phyloP scores from a whole-genome alignment of 2,888 invertebrate genomes.

The Cosmia pyralina region DNA sequence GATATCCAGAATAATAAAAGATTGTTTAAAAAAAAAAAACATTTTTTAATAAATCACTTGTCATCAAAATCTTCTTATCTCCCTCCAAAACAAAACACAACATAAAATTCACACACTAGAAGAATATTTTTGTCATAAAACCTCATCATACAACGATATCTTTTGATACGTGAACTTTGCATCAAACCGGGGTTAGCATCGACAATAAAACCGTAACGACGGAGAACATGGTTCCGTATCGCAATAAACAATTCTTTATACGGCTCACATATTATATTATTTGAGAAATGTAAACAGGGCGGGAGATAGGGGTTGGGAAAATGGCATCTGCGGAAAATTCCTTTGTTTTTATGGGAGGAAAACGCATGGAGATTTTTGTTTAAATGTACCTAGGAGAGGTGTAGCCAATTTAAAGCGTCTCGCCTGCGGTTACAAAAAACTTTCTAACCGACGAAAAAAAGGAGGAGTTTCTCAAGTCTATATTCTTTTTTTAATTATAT shows the following conservation, averaged over 20 bases:
- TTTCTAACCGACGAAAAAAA: no score
- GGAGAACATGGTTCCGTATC: slow-evolving; percentile 18
- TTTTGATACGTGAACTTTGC: slow-evolving; percentile 35
- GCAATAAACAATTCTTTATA: slow-evolving; percentile 49
- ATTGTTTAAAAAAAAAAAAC: no score
- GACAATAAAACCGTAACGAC: slow-evolving; percentile 48
- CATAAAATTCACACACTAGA: slow-evolving; percentile 17
- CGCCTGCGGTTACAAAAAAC: not conserved
- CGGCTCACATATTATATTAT: slow-evolving; percentile 37
- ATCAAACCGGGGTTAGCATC: slow-evolving; percentile 24
- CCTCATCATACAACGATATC: slow-evolving; percentile 31
- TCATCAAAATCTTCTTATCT: not conserved
- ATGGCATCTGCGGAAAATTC: not conserved
- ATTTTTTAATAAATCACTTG: no score
- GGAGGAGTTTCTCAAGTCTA: no score
- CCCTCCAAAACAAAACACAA: not conserved
- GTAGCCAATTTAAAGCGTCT: no score
- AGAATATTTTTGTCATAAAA: slow-evolving; percentile 26
- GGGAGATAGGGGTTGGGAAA: not conserved
- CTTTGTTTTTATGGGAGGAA: not conserved
- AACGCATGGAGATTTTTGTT: not conserved
- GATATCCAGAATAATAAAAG: no score
- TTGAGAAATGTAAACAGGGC: slow-evolving; percentile 26
- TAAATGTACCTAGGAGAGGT: not conserved
- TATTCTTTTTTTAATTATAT: no score